Conservation (phyloP, 2,888 invertebrate genomes). For the Orchesellides sinensis region DNA sequence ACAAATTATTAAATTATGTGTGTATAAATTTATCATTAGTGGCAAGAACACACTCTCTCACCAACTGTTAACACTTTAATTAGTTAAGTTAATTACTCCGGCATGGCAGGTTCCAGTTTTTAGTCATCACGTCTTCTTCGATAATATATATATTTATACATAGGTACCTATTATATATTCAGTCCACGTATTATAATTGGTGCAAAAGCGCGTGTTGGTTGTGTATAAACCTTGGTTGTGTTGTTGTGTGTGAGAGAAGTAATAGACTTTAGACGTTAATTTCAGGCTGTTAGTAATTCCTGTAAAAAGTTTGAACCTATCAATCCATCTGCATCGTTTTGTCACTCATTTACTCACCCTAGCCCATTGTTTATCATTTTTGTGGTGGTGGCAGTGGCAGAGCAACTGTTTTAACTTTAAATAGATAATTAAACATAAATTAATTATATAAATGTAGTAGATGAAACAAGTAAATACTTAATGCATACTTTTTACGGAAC, state of each 20-base stretch:
- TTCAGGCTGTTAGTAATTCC: not conserved
- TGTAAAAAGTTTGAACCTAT: not conserved
- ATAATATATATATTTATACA: not conserved
- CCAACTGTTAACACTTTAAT: not conserved
- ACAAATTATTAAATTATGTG: not conserved
- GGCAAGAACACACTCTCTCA: not conserved
- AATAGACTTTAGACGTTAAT: not conserved
- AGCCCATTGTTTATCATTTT: too few species aligned
- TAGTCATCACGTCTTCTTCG: not conserved
- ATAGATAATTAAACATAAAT: too few species aligned
- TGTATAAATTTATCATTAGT: not conserved
- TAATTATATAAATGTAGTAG: not conserved
- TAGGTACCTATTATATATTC: not conserved
- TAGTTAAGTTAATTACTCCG: not conserved
- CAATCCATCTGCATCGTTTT: not conserved
- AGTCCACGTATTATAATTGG: not conserved
- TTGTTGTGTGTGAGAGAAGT: not conserved
- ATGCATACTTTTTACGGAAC: not conserved
- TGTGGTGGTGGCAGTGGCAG: slow-evolving; percentile 22
- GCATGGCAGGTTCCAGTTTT: not conserved
- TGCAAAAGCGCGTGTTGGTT: too few species aligned
- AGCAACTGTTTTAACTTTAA: too few species aligned
- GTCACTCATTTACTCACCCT: not conserved
- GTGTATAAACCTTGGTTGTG: too few species aligned
- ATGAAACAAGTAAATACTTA: not conserved